phyloP scores from a whole-genome alignment of 2,888 invertebrate species.

The Thecophora atra region DNA sequence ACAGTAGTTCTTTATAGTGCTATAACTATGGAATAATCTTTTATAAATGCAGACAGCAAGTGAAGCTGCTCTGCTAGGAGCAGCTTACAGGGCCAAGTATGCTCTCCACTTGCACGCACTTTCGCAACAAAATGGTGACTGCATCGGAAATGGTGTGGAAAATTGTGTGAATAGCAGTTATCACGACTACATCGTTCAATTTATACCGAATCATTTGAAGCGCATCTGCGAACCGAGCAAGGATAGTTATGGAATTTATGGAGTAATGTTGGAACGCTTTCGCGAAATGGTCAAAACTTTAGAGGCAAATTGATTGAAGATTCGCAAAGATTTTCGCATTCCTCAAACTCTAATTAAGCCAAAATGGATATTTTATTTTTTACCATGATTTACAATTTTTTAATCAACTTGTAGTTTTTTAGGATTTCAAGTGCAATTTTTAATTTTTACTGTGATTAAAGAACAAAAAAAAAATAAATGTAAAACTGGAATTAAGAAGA shows the following conservation, averaged over 20 bases:
- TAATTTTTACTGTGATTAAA: constrained; percentile 50
- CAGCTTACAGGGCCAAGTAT: constrained; percentile 78
- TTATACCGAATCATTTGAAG: constrained; percentile 65
- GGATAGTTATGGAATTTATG: constrained; percentile 78
- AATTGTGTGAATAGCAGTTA: constrained; percentile 47
- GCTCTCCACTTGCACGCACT: constrained; percentile 63
- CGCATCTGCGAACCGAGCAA: constrained; percentile 77
- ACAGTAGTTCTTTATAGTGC: no score
- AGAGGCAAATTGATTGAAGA: constrained; percentile 22
- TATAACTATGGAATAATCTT: no score
- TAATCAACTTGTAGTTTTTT: neutral
- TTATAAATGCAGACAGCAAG: constrained; percentile 71
- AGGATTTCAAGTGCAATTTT: constrained; percentile 53
- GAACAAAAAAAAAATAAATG: neutral
- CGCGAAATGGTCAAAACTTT: constrained; percentile 67
- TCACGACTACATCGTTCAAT: constrained; percentile 58
- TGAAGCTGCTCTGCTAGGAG: constrained; percentile 88
- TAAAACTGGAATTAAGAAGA: neutral
- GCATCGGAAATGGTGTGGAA: neutral
- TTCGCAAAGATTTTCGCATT: constrained; percentile 18
- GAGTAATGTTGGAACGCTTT: constrained; percentile 77
- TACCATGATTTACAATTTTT: neutral
- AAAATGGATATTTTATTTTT: neutral
- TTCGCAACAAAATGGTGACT: neutral
- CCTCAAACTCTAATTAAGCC: constrained; percentile 6